Evolutionary conservation across 2,113 vertebrate species (phyloP), one percentile per base, ranked within the genome.

Genomic region (Odobenus rosmarus): DNA sequence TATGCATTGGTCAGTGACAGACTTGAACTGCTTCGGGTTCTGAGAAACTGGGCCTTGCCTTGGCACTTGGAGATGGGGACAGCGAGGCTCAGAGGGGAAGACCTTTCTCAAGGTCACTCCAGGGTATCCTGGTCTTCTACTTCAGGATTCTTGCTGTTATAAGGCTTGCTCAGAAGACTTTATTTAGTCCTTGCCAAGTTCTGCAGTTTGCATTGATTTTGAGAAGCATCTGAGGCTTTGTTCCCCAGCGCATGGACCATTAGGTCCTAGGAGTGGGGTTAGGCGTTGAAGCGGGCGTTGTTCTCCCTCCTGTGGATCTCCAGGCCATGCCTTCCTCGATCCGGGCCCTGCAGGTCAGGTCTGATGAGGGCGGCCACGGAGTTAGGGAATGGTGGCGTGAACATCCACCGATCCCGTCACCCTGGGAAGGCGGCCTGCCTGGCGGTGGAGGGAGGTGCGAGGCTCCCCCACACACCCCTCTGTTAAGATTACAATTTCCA

Each of bases 401-500:
- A 82, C 49, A 55, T 42, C 82, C 62, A 4, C 92, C 23, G 64
- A 95, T 97, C 77, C 88, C 51, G 81, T 89, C 79, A 80, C 71
- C 92, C 62, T 0, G 76, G 96, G 89, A 92, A 93, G 74, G 33
- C 33, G 42, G 86, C 89, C 62, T 89, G 69, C 88, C 85, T 28
- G 86, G 51, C 18, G 28, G 83, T 59, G 42, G 64, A 88, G 79
- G 83, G 71, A 90, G 96, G 79, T 61, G 36, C 46, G 21, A 21
- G 36, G 95, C 74, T 85, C 97, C 19, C n/a, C 83, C 95, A 94
- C 61, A 51, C 72, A 88, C 51, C 57, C 57, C 95, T 95, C 82
- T 87, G 97, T 96, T 98, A 94, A 97, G 88, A 97, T 96, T 96
- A 96, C 96, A 46, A 80, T 97, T 97, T 97, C 96, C 95, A 53